Evolutionary conservation across 2,888 invertebrate genomes (phyloP).

Genomic region (Boloria euphrosyne): DNA sequence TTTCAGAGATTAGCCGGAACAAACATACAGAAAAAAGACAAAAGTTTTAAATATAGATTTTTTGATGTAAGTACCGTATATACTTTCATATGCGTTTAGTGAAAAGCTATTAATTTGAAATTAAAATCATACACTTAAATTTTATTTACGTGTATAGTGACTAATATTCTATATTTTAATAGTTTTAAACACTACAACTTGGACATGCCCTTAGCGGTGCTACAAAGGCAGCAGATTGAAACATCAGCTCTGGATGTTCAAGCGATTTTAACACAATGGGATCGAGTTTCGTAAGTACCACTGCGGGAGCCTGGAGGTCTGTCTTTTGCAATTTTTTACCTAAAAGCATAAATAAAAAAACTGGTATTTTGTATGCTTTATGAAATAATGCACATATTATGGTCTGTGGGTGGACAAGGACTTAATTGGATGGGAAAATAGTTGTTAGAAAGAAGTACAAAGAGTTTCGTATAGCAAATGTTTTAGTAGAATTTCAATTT

Average conservation of each 20-base stretch:
- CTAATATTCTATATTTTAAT: too few relatives aligned
- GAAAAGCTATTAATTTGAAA: too few relatives aligned
- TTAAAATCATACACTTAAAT: too few relatives aligned
- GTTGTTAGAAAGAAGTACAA: too few relatives aligned
- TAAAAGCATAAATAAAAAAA: not conserved
- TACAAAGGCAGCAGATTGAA: conserved; percentile 30
- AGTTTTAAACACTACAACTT: not conserved
- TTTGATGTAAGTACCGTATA: too few relatives aligned
- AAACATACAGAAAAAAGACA: too few relatives aligned
- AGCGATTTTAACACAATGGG: conserved; percentile 46
- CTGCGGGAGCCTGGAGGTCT: conserved; percentile 24
- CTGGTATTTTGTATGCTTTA: conserved; percentile 3
- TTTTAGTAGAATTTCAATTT: too few relatives aligned
- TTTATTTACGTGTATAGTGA: too few relatives aligned
- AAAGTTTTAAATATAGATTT: too few relatives aligned
- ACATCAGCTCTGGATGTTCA: conserved; percentile 42
- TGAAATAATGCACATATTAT: conserved; percentile 7
- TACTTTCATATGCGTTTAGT: too few relatives aligned
- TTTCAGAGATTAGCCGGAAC: too few relatives aligned
- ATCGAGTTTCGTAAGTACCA: conserved; percentile 41
- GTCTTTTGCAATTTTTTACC: conserved; percentile 24
- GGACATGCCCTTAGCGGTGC: conserved; percentile 10
- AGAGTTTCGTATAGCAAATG: too few relatives aligned
- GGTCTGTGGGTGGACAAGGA: conserved; percentile 5
- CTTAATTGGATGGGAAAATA: conserved; percentile 3